Base-by-base conservation (phyloP, 2,797 vertebrate species). In the Yasuhikotakia modesta region DNA sequence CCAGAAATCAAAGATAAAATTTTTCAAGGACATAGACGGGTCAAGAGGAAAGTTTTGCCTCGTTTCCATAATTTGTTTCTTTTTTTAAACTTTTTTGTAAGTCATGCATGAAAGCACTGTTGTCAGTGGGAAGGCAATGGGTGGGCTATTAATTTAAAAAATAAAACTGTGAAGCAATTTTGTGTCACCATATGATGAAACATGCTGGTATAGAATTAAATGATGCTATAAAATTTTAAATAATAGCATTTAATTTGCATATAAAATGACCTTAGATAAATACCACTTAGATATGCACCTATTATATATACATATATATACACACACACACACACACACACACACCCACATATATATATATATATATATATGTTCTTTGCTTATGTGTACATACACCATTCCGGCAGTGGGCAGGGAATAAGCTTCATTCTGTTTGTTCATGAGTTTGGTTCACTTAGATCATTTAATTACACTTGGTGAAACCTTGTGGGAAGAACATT, bases 381-480 rank as follows among this genome's bases (percentile, higher is more conserved):
- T 22, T 50, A 58, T 81, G 61, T 30, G 19, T 81, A 39, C 55
- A 68, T 71, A 43, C 66, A 58, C 48, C 73, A 61, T 43, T 19
- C 67, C 64, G 71, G 66, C 53, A 72, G 19, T 22, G 60, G 61
- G 43, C 61, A 19, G 63, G 8, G 27, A 55, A 57, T 21, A 46
- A 67, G 35, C 11, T 30, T 57, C 46, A 21, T 30, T 55, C 22
- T 30, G 17, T 57, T 46, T 67, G 61, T 46, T 58, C 4, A 24
- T 63, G 39, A 46, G 50, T 68, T 76, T 48, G 52, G 58, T 66
- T 27, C 48, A 35, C 55, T 48, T 52, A 4, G 35, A 53, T 75
- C 61, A 43, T 43, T 78, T 81, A 78, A 80, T 74, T 67, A 78
- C 50, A 68, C 30, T 75, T n/a, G 53, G 75, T 78, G 73, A 67